phyloP scores from a whole-genome alignment of 2,113 vertebrate species.

The Canis aureus region DNA sequence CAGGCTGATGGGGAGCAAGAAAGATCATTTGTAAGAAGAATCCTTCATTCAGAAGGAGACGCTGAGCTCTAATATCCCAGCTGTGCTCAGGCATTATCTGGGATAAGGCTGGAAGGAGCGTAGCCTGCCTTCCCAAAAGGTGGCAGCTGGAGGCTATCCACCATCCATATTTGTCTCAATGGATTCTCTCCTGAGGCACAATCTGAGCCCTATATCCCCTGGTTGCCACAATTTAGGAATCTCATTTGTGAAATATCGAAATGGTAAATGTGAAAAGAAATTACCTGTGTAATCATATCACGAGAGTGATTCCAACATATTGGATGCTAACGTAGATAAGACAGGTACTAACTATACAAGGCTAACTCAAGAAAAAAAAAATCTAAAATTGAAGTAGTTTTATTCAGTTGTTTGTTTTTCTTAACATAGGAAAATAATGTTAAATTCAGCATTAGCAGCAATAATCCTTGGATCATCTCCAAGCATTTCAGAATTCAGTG shows the following conservation, averaged over 20 bases:
- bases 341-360: neutral
- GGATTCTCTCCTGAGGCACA: neutral
- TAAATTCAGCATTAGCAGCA: neutral
- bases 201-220: neutral
- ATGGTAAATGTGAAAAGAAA: neutral
- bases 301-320: neutral
- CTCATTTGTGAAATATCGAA: neutral
- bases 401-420: neutral
- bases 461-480: neutral
- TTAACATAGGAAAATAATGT: neutral
- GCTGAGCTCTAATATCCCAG: neutral
- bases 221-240: neutral
- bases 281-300: accelerated
- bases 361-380: neutral
- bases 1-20: neutral
- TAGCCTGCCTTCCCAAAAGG: accelerated
- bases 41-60: neutral
- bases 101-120: neutral
- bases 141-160: neutral
- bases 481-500: neutral
- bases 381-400: neutral
- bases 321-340: neutral
- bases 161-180: accelerated
- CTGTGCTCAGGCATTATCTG: neutral
- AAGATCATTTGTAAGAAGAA: neutral